phyloP scores from a whole-genome alignment of 2,113 vertebrate genomes.

The Microcebus ravelobensis region DNA sequence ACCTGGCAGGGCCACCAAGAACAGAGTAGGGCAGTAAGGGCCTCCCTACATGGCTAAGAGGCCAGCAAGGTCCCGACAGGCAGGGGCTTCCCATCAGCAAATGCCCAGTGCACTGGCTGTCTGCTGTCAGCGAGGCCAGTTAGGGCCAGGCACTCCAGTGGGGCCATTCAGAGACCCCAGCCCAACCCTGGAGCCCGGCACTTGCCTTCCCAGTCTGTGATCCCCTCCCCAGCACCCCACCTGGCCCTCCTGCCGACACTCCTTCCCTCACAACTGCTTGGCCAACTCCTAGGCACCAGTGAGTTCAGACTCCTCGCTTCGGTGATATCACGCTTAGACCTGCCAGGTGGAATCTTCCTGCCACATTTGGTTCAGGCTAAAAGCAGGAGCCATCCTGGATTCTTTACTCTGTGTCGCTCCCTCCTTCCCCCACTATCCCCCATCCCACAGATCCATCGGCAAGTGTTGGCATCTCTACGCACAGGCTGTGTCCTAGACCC shows the following conservation, averaged over 20 bases:
- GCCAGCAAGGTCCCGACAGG: not conserved
- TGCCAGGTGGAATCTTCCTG: not conserved
- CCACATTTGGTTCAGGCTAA: not conserved
- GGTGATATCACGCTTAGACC: rapidly evolving
- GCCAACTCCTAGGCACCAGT: not conserved
- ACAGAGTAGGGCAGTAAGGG: not conserved
- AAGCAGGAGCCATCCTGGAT: not conserved
- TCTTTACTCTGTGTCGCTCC: not conserved
- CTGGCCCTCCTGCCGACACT: not conserved
- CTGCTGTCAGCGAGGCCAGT: not conserved
- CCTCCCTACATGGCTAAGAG: not conserved
- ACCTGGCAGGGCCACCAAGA: not conserved
- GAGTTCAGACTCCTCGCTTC: not conserved
- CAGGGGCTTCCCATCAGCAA: not conserved
- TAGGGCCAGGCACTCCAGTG: not conserved
- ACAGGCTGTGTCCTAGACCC: not conserved
- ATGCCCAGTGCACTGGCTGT: not conserved
- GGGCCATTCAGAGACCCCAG: not conserved
- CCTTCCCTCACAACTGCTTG: not conserved
- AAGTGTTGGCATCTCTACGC: not conserved
- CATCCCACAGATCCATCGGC: not conserved
- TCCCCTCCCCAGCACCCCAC: not conserved
- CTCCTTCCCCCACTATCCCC: too few species aligned
- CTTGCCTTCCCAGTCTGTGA: too few species aligned
- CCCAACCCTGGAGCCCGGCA: not conserved